These are phyloP conservation scores for Andricus grossulariae DNA, from an alignment of 1,140 invertebrate genomes.

Conservation along the genomic window DNA sequence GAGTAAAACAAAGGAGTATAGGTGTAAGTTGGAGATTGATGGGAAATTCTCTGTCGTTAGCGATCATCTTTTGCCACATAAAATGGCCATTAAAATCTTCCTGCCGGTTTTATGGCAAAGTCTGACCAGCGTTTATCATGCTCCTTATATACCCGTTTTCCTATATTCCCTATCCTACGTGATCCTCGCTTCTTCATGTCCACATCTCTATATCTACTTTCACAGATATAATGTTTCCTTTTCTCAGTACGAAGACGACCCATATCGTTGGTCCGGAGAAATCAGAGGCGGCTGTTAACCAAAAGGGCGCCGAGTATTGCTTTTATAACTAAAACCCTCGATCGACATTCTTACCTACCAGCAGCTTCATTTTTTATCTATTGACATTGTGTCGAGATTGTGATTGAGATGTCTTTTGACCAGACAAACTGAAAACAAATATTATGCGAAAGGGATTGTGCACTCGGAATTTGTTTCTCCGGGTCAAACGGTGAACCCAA, in stretches of 20 bases:
- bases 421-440: no score
- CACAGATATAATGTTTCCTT: not conserved
- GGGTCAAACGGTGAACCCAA: no score
- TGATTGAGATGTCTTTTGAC: no score
- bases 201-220: not conserved
- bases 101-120: slow-evolving; percentile 16
- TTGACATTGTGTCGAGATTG: no score
- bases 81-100: slow-evolving; percentile 10
- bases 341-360: not conserved
- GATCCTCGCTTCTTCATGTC: not conserved
- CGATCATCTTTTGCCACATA: slow-evolving; percentile 5
- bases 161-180: not conserved
- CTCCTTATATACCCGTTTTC: slow-evolving; percentile 1
- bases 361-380: no score
- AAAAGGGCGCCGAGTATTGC: not conserved
- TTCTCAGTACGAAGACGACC: not conserved
- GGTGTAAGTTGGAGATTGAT: slow-evolving; percentile 3
- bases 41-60: slow-evolving; percentile 16
- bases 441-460: no score
- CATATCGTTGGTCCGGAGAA: not conserved
- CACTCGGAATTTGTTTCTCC: no score
- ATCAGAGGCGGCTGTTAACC: not conserved
- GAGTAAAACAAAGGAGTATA: not conserved
- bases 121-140: slow-evolving; percentile 8
- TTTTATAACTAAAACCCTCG: not conserved